Evolutionary conservation across 2,113 vertebrate species (phyloP).

Genomic region (Calyptomena viridis): DNA sequence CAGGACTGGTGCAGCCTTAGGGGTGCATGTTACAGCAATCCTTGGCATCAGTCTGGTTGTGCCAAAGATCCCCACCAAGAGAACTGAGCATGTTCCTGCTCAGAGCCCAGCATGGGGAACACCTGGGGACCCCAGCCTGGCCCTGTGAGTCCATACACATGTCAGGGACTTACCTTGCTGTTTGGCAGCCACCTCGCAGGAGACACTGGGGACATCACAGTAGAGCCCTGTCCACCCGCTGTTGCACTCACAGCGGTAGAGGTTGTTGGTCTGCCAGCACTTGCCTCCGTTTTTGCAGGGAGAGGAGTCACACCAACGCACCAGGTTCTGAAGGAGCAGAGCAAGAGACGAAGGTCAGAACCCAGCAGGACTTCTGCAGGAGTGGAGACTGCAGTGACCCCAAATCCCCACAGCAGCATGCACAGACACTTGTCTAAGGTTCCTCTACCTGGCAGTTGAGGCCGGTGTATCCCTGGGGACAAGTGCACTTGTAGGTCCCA

Average conservation of each 20-base stretch:
- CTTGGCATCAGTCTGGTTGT: background rate
- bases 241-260: conserved; percentile 88
- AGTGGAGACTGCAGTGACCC: background rate
- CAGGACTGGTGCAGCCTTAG: background rate
- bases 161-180: conserved; percentile 80
- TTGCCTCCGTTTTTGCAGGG: conserved; percentile 92
- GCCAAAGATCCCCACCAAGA: background rate
- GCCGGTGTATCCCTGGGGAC: conserved; percentile 91
- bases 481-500: conserved; percentile 92
- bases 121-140: background rate
- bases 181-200: conserved; percentile 92
- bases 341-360: background rate
- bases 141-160: background rate
- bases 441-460: conserved; percentile 89
- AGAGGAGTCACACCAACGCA: conserved; percentile 91
- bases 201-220: conserved; percentile 93
- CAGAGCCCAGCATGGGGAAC: background rate
- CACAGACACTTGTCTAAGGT: accelerated
- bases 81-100: background rate
- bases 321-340: conserved; percentile 79
- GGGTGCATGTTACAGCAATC: background rate
- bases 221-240: conserved; percentile 91
- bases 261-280: conserved; percentile 88
- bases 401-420: background rate
- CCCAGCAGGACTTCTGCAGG: background rate